Evolutionary conservation across 2,888 invertebrate species (phyloP).

Genomic region (Cistogaster globosa): DNA sequence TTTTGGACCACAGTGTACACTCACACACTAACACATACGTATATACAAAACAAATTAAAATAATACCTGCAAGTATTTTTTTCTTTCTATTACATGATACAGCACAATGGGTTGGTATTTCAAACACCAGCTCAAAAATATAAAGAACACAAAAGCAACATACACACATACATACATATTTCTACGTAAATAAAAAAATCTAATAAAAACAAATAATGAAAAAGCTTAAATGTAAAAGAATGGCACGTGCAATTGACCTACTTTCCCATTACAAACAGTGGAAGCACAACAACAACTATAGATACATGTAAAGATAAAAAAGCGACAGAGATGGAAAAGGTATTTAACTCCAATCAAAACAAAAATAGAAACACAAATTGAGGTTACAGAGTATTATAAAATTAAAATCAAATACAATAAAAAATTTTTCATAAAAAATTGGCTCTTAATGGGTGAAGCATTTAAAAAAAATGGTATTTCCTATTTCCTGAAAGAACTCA

Average conservation of each 20-base stretch:
- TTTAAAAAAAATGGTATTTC: too few relatives aligned
- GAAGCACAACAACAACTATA: neutral
- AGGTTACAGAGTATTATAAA: too few relatives aligned
- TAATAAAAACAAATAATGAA: conserved; percentile 8
- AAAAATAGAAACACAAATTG: too few relatives aligned
- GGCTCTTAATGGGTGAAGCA: too few relatives aligned
- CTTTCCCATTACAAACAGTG: conserved; percentile 76
- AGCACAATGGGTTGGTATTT: neutral
- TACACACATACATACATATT: too few relatives aligned
- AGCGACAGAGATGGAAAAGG: neutral
- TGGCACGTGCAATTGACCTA: conserved; percentile 81
- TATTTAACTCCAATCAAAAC: too few relatives aligned
- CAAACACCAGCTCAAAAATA: neutral
- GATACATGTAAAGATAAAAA: conserved; percentile 7
- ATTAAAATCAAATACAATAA: too few relatives aligned
- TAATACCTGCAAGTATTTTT: neutral
- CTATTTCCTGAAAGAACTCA: too few relatives aligned
- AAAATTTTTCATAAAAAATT: too few relatives aligned
- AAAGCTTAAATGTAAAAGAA: conserved; percentile 49
- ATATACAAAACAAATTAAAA: neutral
- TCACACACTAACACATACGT: neutral
- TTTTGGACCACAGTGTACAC: too few relatives aligned
- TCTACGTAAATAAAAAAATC: neutral
- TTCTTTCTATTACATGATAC: neutral
- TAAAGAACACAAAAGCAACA: neutral